A percentile compares a stretch with the other conserved stretches of the same genome.
These are phyloP conservation scores for Nymphalis polychloros DNA, from an alignment of 2,888 invertebrate genomes.

Conservation along the genomic window DNA sequence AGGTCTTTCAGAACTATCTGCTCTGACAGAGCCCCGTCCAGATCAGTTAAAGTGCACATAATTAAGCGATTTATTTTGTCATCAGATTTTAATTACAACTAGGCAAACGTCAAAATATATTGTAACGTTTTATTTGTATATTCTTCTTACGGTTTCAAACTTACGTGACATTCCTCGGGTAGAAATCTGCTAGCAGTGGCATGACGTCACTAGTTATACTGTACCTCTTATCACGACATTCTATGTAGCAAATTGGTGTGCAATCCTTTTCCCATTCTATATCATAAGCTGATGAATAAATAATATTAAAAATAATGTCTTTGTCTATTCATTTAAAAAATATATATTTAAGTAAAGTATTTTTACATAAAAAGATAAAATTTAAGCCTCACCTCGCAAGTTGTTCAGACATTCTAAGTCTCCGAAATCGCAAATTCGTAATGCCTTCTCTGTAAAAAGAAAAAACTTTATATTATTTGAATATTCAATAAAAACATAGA, in stretches of 20 bases:
- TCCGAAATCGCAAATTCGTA: constrained; percentile 60
- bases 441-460: constrained; percentile 52
- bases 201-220: constrained; percentile 51
- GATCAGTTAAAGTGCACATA: too few species aligned
- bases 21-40: too few species aligned
- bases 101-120: too few species aligned
- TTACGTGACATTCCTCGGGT: constrained; percentile 54
- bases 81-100: too few species aligned
- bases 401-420: constrained; percentile 63
- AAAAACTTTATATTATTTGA: background rate
- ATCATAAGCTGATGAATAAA: constrained; percentile 17
- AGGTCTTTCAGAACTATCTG: too few species aligned
- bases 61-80: too few species aligned
- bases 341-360: too few species aligned
- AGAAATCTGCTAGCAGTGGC: constrained; percentile 51
- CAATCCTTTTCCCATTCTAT: constrained; percentile 46
- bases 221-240: constrained; percentile 69
- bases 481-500: background rate
- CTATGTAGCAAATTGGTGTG: constrained; percentile 58
- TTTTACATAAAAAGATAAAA: background rate
- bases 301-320: too few species aligned
- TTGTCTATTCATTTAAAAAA: too few species aligned
- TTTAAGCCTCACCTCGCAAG: constrained; percentile 53
- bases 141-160: too few species aligned
- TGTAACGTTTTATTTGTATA: too few species aligned